Conservation (phyloP, 1,140 invertebrate species). For the Lerema accius region DNA sequence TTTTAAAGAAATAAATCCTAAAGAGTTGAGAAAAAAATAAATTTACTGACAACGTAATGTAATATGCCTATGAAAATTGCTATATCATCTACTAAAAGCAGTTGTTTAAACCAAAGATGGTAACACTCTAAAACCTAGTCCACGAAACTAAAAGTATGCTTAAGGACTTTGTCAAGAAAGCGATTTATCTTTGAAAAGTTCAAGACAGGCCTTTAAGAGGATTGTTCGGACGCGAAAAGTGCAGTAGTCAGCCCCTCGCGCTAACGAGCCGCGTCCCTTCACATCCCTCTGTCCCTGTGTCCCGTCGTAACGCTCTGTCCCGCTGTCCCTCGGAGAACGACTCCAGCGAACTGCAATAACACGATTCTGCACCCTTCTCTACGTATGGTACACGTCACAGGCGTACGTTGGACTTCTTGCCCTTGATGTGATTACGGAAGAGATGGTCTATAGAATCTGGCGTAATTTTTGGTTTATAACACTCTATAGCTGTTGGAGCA, state of each 20-base stretch:
- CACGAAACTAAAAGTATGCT: background rate
- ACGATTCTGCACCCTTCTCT: conserved; percentile 73
- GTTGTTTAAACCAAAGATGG: background rate
- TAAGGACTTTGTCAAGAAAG: no score
- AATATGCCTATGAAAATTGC: no score
- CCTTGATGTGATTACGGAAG: background rate
- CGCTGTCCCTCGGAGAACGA: conserved; percentile 54
- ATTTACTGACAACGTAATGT: no score
- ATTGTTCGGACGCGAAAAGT: conserved; percentile 55
- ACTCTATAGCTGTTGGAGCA: no score
- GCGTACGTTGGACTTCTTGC: conserved; percentile 4
- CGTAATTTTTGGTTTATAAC: no score
- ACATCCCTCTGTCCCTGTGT: conserved; percentile 40
- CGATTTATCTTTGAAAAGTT: background rate
- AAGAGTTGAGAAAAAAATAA: no score
- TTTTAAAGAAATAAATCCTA: no score
- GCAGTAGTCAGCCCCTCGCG: conserved; percentile 69
- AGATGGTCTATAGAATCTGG: no score
- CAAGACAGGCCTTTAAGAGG: conserved; percentile 2
- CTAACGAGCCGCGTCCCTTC: conserved; percentile 64
- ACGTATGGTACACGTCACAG: conserved; percentile 39
- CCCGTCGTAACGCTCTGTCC: conserved; percentile 17
- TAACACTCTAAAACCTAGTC: background rate
- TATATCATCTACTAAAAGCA: no score
- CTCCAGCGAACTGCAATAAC: conserved; percentile 78